Percentiles rank a stretch among this genome's conserved stretches.
Evolutionary conservation across 2,888 invertebrate genomes (phyloP).

Genomic region (Vandiemenella viatica): DNA sequence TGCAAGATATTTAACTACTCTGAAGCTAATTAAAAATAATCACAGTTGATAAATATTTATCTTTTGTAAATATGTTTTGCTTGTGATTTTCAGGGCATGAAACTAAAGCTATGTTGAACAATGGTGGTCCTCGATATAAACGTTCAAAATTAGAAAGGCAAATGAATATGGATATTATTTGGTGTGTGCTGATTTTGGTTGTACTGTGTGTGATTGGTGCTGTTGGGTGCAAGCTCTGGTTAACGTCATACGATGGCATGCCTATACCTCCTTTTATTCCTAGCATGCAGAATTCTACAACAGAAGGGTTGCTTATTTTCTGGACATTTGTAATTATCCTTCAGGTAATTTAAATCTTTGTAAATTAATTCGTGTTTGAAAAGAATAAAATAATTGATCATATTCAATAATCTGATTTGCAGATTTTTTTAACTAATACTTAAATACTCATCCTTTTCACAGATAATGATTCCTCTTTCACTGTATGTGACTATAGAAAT

Average conservation of each 20-base stretch:
- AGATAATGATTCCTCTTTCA: conserved; percentile 93
- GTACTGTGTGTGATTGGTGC: conserved; percentile 83
- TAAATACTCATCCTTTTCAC: conserved; percentile 20
- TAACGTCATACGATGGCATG: conserved; percentile 40
- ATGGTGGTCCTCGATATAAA: conserved; percentile 87
- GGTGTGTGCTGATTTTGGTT: conserved; percentile 86
- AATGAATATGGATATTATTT: conserved; percentile 92
- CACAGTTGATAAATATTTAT: background rate
- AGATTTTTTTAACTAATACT: background rate
- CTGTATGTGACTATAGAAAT: conserved; percentile 93
- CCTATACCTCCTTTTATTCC: conserved; percentile 48
- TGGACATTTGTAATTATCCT: conserved; percentile 92
- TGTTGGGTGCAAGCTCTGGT: conserved; percentile 78
- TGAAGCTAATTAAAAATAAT: too few relatives aligned
- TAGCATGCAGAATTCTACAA: conserved; percentile 40
- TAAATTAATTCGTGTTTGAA: too few relatives aligned
- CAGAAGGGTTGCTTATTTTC: conserved; percentile 74
- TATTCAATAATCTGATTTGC: too few relatives aligned
- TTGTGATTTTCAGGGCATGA: conserved; percentile 54
- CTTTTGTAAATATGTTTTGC: background rate
- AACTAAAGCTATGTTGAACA: conserved; percentile 95
- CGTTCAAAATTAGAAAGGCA: conserved; percentile 79
- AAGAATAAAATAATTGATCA: too few relatives aligned
- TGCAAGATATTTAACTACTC: too few relatives aligned
- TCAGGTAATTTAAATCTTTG: conserved; percentile 41